phyloP scores from a whole-genome alignment of 2,113 vertebrate species.

The Tragulus kanchil region DNA sequence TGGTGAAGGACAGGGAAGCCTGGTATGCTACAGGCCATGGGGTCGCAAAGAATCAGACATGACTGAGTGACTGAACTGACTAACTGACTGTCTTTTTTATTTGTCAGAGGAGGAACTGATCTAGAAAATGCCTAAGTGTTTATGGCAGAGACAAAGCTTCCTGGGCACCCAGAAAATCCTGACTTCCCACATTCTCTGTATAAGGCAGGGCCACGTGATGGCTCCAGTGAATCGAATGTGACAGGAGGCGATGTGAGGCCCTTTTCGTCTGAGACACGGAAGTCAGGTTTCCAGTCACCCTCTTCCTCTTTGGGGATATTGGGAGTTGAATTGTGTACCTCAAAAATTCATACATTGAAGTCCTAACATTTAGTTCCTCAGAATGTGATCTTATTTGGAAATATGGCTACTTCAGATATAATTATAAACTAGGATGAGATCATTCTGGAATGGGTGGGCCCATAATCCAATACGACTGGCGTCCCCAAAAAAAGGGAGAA shows the following conservation, averaged over 20 bases:
- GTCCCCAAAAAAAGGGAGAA: not conserved
- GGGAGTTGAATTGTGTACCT: not conserved
- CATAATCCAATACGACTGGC: not conserved
- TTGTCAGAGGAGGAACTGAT: not conserved
- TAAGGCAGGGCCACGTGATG: not conserved
- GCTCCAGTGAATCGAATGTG: not conserved
- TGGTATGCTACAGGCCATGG: too few relatives aligned
- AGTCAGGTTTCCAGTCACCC: not conserved
- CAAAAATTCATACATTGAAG: not conserved
- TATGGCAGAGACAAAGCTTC: not conserved
- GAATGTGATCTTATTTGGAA: not conserved
- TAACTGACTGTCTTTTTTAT: not conserved
- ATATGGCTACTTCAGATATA: not conserved
- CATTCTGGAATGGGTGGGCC: not conserved
- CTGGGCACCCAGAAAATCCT: not conserved
- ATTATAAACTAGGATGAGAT: not conserved
- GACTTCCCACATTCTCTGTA: rapidly evolving
- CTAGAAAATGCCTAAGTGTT: not conserved
- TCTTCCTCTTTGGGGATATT: not conserved
- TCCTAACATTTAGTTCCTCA: not conserved
- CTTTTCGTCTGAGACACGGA: not conserved
- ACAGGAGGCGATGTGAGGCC: not conserved
- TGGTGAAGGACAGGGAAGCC: too few relatives aligned
- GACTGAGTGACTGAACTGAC: too few relatives aligned
- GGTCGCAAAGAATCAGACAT: too few relatives aligned